phyloP scores from a whole-genome alignment of 2,888 invertebrate species.

The Leptinotarsa tumamoca region DNA sequence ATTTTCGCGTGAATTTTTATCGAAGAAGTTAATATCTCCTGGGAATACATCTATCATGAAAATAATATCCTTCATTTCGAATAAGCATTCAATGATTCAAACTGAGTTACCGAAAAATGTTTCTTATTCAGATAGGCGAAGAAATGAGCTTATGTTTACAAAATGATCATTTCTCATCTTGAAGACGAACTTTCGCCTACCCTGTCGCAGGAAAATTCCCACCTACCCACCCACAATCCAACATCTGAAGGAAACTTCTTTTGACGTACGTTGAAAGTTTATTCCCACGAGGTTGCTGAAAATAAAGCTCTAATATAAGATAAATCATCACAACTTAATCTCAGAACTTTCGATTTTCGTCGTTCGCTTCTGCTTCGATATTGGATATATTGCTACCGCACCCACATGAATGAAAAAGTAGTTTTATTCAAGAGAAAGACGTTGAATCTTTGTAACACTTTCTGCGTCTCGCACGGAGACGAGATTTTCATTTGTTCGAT shows the following conservation, averaged over 20 bases:
- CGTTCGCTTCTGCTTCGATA: constrained; percentile 9
- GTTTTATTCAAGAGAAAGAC: constrained; percentile 24
- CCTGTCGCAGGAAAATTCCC: constrained; percentile 1
- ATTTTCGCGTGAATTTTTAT: too few species aligned
- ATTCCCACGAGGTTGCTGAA: constrained; percentile 28
- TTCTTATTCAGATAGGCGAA: too few species aligned
- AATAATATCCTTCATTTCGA: too few species aligned
- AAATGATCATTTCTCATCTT: too few species aligned
- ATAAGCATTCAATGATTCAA: too few species aligned
- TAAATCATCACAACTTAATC: constrained; percentile 43
- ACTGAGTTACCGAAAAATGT: too few species aligned
- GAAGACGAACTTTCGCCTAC: background rate
- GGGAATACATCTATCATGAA: too few species aligned
- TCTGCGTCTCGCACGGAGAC: background rate
- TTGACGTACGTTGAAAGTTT: constrained; percentile 38
- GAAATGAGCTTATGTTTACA: too few species aligned
- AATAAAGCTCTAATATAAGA: constrained; percentile 41
- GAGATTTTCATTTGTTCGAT: constrained; percentile 16
- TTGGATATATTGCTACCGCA: constrained; percentile 1
- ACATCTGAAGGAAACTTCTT: constrained; percentile 34
- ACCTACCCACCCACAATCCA: constrained; percentile 17
- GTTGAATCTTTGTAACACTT: constrained; percentile 15
- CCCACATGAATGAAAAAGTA: constrained; percentile 19
- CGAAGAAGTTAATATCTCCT: too few species aligned
- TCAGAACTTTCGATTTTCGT: constrained; percentile 34